Percentiles rank a stretch among this genome's conserved stretches.
Evolutionary conservation across 2,113 vertebrate genomes (phyloP).

Genomic region (Tyto alba): DNA sequence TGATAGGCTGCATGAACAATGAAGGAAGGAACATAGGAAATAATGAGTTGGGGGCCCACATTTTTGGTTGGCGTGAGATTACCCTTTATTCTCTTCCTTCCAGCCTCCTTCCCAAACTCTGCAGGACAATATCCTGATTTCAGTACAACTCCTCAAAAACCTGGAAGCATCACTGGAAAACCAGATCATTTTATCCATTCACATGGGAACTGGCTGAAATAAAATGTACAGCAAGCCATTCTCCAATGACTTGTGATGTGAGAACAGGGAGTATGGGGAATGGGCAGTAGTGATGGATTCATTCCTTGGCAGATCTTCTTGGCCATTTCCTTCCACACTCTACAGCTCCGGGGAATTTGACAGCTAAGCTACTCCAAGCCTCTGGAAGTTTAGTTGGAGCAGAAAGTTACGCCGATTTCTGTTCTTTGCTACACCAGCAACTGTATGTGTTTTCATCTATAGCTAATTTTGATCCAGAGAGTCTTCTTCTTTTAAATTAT

Average conservation of each 20-base stretch:
- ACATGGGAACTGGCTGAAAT: conserved; percentile 65
- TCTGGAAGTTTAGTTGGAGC: conserved; percentile 51
- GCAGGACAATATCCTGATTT: conserved; percentile 61
- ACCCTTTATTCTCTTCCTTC: conserved; percentile 42
- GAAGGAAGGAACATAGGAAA: conserved; percentile 35
- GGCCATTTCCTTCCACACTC: conserved; percentile 59
- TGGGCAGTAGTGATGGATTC: conserved; percentile 57
- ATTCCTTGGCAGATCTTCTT: conserved; percentile 62
- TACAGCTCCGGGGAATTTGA: conserved; percentile 44
- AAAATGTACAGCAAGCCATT: conserved; percentile 59
- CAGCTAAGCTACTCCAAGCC: conserved; percentile 58
- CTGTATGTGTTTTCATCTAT: not conserved
- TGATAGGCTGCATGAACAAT: not conserved
- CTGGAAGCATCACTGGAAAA: conserved; percentile 62
- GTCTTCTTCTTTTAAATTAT: not conserved
- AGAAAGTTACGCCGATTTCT: conserved; percentile 37
- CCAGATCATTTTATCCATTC: conserved; percentile 58
- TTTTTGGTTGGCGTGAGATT: conserved; percentile 24
- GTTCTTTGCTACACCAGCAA: conserved; percentile 23
- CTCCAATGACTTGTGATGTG: conserved; percentile 66
- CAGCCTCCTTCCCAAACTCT: conserved; percentile 50
- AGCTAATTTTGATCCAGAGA: not conserved
- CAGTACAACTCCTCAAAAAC: conserved; percentile 55
- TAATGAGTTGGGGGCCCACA: conserved; percentile 15
- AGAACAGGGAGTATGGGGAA: conserved; percentile 59